Evolutionary conservation across 2,888 invertebrate genomes (phyloP), one percentile per base, ranked within the genome.

Genomic region (Agrochola lychnidis): DNA sequence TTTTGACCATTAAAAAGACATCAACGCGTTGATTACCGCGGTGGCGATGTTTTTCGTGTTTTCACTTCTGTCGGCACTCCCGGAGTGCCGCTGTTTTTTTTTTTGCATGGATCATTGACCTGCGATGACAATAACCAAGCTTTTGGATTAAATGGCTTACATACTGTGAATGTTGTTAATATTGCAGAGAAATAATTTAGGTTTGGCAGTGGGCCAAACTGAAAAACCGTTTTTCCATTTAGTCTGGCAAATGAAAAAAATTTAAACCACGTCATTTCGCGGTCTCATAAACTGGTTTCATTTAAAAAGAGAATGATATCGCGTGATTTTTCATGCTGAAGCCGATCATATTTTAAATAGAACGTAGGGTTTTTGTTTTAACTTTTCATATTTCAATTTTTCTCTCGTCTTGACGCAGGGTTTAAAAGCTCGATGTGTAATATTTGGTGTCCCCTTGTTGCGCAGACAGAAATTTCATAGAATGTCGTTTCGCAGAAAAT

Each of bases 141-240:
- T 56, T n/a, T 80, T 16, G 3, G 14, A 73, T 67, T 66, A 22
- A 68, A 72, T 57, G 30, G 25, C 19, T 51, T 64, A 42, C 61
- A 67, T n/a, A 48, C 53, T 25, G 14, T 40, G 30, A 57, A 48
- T 42, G 56, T 63, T 48, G 48, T 61, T 62, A 82, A 68, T 82
- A 45, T 64, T 62, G 16, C 22, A 64, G 14, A 57, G 62, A 71
- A 84, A 68, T 16, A 36, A 68, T 83, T 53, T 36, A 40, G 7
- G 30, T 0, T 70, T 83, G 80, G 80, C 80, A n/a, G 36, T 14
- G 16, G 3, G 71, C 67, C 84, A 79, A 81, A 53, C 62, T 53
- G 70, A 30, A 68, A 61, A 83, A 53, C 70, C 0, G 7, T 30
- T 48, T 78, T 75, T 70, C 30, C 79, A 71, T 68, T 68, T 83